Conservation (phyloP, 2,888 invertebrate genomes). For the Ypsolopha sequella region DNA sequence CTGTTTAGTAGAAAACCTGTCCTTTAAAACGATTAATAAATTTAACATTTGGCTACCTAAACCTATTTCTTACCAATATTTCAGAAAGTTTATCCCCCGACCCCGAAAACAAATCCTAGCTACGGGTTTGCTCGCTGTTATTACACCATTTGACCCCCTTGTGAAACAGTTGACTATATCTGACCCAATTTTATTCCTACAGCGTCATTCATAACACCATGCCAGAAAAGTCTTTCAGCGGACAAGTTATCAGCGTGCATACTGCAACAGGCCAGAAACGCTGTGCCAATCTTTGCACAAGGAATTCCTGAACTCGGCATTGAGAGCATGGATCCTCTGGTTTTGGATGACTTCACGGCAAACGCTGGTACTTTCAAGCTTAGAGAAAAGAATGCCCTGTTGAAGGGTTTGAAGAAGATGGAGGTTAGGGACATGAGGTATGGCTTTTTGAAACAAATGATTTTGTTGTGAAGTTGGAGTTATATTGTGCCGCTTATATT, state of each 20-base stretch:
- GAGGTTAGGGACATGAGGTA: slow-evolving; percentile 14
- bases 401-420: slow-evolving; percentile 14
- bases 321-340: slow-evolving; percentile 14
- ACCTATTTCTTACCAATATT: too few relatives aligned
- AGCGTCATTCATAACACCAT: slow-evolving; percentile 14
- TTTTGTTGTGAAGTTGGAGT: background rate
- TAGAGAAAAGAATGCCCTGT: slow-evolving; percentile 13
- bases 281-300: slow-evolving; percentile 9
- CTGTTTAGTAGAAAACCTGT: too few relatives aligned
- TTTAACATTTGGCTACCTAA: too few relatives aligned
- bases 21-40: too few relatives aligned
- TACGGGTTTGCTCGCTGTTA: too few relatives aligned
- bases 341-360: slow-evolving; percentile 10
- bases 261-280: slow-evolving; percentile 9
- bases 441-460: background rate
- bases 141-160: too few relatives aligned
- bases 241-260: slow-evolving; percentile 13
- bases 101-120: too few relatives aligned
- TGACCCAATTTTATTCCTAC: slow-evolving; percentile 4
- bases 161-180: background rate
- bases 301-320: slow-evolving; percentile 14
- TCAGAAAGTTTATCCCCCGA: too few relatives aligned
- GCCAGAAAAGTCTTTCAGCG: slow-evolving; percentile 9
- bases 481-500: too few relatives aligned
- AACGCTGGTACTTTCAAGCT: slow-evolving; percentile 13